phyloP scores from a whole-genome alignment of 2,797 vertebrate species.

The Pseudomugil tenellus region DNA sequence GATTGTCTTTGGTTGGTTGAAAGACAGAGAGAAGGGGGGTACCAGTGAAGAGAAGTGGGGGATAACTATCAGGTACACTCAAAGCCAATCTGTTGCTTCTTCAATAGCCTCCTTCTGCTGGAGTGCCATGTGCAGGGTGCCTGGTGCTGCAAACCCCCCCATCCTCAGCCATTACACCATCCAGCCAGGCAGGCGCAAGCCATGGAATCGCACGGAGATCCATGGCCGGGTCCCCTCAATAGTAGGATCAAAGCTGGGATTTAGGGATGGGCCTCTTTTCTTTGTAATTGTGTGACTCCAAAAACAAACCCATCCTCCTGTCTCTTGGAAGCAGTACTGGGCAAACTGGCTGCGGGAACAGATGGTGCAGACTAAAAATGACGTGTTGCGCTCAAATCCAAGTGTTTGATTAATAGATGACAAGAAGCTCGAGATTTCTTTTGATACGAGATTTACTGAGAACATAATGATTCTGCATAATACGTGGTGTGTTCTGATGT shows the following conservation, averaged over 20 bases:
- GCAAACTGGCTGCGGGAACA: slow-evolving; percentile 58
- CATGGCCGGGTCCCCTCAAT: slow-evolving; percentile 67
- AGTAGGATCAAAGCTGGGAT: slow-evolving; percentile 74
- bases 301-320: slow-evolving; percentile 76
- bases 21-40: slow-evolving; percentile 34
- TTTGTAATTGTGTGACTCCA: slow-evolving; percentile 75
- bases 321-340: slow-evolving; percentile 48
- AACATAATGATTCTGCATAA: not conserved
- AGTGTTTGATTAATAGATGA: slow-evolving; percentile 19
- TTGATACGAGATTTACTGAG: slow-evolving; percentile 3
- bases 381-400: slow-evolving; percentile 17
- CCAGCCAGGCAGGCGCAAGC: slow-evolving; percentile 60
- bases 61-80: slow-evolving; percentile 78
- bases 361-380: slow-evolving; percentile 64
- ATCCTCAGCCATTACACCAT: slow-evolving; percentile 40
- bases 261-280: slow-evolving; percentile 70
- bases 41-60: slow-evolving; percentile 45
- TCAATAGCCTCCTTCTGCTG: slow-evolving; percentile 80
- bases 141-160: slow-evolving; percentile 27
- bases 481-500: not conserved
- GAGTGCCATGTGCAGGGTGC: slow-evolving; percentile 63
- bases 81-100: slow-evolving; percentile 79
- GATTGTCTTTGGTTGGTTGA: slow-evolving; percentile 70
- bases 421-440: slow-evolving; percentile 3
- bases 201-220: slow-evolving; percentile 10